Base-by-base conservation (phyloP, 2,797 vertebrate genomes). In the Microctenopoma lineatum region DNA sequence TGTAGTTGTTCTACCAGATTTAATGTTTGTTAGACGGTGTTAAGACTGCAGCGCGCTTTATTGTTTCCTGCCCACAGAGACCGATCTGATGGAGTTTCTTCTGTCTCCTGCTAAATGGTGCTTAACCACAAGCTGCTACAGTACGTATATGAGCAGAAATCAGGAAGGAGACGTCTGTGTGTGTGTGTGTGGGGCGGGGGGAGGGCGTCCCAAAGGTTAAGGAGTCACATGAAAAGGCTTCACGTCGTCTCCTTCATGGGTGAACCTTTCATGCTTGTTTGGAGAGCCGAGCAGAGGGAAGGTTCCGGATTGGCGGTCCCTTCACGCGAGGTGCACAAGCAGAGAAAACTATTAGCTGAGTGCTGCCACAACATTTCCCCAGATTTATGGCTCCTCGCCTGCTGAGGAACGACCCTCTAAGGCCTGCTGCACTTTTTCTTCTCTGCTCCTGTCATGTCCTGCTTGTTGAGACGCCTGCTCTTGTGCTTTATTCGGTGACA, bases 311-410 rank as follows among this genome's bases (percentile, higher is more conserved):
- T 47, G 36, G 3, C 55, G 26, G 64, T 41, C 25, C 38, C 53
- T 74, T 57, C 72, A 54, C 65, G 50, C 16, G 74, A 66, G 38
- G 45, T 66, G 13, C 34, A 54, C 66, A 71, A 29, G 34, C 65
- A 38, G 47, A 79, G 62, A 74, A 84, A 78, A 75, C 47, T 68
- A 82, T 84, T 75, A 81, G 59, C 64, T 50, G 70, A 83, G 66
- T 59, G 73, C 83, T 57, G 42, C 63, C 51, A 68, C 63, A 80
- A 80, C 73, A 72, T 79, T 75, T 76, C 59, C 45, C 66, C 60
- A 57, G 80, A 84, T 84, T 84, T 77, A 84, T 67, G 51, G 64
- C 21, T 42, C n/a, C 11, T 78, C 53, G 29, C 81, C 71, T 44
- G 21, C 58, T 46, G 47, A 79, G 56, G 46, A 83, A 66, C 1